Evolutionary conservation across 1,140 invertebrate species (phyloP).

Genomic region (Drusus annulatus): DNA sequence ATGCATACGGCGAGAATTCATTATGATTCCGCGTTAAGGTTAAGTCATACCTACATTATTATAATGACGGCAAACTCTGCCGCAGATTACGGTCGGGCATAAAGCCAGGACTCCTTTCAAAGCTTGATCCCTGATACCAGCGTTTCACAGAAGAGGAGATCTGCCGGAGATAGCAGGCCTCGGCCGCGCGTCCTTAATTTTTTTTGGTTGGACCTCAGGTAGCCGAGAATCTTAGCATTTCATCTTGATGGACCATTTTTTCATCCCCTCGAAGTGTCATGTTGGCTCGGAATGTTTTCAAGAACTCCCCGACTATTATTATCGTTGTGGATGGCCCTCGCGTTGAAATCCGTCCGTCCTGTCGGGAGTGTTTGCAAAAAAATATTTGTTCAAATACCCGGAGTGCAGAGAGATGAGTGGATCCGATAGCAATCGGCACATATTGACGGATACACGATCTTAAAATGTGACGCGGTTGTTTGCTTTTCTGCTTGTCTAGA

Average conservation of each 20-base stretch:
- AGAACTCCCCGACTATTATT: slow-evolving; percentile 37
- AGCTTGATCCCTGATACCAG: slow-evolving; percentile 30
- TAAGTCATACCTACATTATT: slow-evolving; percentile 24
- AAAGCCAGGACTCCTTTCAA: slow-evolving; percentile 8
- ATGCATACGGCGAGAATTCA: slow-evolving; percentile 3
- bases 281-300: slow-evolving; percentile 34
- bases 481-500: background rate
- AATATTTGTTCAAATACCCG: slow-evolving; percentile 4
- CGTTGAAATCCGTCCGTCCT: slow-evolving; percentile 8
- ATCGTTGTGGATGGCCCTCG: slow-evolving; percentile 14
- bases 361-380: slow-evolving; percentile 11
- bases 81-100: slow-evolving; percentile 4
- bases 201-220: slow-evolving; percentile 50
- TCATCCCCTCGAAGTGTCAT: slow-evolving; percentile 38
- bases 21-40: slow-evolving; percentile 23
- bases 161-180: slow-evolving; percentile 36
- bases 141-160: slow-evolving; percentile 33
- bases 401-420: slow-evolving; percentile 10
- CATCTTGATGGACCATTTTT: slow-evolving; percentile 54
- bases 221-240: slow-evolving; percentile 46
- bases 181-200: slow-evolving; percentile 43
- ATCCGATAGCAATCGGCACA: slow-evolving; percentile 3
- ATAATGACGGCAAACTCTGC: slow-evolving; percentile 31
- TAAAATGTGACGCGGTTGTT: background rate
- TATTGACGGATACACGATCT: slow-evolving; percentile 18